Percentiles rank a stretch among this genome's conserved stretches.
Conservation (phyloP, 2,113 vertebrate genomes). For the Urocolius indicus region DNA sequence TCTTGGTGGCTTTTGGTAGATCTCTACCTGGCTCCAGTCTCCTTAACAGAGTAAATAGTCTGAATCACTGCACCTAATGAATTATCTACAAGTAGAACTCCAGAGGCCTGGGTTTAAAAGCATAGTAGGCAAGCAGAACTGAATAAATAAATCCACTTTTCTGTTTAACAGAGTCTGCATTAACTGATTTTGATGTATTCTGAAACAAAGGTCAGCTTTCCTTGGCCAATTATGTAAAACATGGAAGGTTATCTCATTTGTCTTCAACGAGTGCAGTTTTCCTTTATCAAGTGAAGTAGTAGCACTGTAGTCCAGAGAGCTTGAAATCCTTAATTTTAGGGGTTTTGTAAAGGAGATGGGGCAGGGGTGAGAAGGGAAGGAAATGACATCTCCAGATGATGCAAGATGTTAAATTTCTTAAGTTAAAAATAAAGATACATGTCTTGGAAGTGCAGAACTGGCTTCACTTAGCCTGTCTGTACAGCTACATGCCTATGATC, state of each 20-base stretch:
- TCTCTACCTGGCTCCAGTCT: neutral
- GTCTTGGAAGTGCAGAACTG: conserved; percentile 14
- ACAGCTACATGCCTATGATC: conserved; percentile 55
- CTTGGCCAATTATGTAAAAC: neutral
- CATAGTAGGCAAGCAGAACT: neutral
- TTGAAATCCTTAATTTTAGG: neutral
- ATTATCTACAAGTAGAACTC: neutral
- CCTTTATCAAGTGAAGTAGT: neutral
- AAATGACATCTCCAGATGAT: conserved; percentile 14
- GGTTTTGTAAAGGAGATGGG: neutral
- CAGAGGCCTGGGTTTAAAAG: neutral
- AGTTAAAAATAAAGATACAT: conserved; percentile 27
- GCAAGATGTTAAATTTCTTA: conserved; percentile 24
- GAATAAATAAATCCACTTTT: neutral
- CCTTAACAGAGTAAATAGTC: neutral
- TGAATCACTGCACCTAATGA: neutral
- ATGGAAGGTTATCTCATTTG: neutral
- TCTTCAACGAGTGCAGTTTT: neutral
- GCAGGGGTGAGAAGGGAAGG: neutral
- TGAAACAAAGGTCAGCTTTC: neutral
- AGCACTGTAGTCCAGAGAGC: neutral
- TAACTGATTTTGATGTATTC: neutral
- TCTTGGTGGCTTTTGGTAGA: neutral
- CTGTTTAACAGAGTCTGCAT: neutral
- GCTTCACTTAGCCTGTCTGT: conserved; percentile 18